Percentiles rank a stretch among this genome's conserved stretches.
phyloP scores from a whole-genome alignment of 2,797 vertebrate genomes.

The Pristis pectinata region DNA sequence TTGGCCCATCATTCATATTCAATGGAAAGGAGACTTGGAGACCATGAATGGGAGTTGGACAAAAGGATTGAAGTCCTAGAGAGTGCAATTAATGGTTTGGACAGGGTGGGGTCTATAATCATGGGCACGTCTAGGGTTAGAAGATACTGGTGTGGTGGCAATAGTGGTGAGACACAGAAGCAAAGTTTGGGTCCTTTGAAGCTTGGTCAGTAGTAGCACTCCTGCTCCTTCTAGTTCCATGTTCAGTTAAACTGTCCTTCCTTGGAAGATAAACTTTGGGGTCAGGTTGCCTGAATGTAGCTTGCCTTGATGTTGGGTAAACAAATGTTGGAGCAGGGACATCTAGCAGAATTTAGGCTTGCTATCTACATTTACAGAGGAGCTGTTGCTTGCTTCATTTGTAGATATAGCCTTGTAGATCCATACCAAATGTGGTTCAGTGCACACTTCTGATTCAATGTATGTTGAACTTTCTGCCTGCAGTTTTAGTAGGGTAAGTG shows the following conservation, averaged over 20 bases:
- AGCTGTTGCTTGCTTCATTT: not conserved
- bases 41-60: not conserved
- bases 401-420: not conserved
- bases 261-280: not conserved
- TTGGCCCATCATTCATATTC: too few relatives aligned
- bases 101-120: not conserved
- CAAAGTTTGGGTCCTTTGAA: not conserved
- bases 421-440: not conserved
- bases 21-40: too few relatives aligned
- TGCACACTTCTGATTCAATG: not conserved
- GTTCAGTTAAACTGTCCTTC: not conserved
- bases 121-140: not conserved
- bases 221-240: not conserved
- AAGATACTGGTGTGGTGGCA: not conserved
- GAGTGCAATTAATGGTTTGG: not conserved
- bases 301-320: not conserved
- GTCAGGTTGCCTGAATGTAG: not conserved
- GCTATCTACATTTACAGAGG: not conserved
- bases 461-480: not conserved
- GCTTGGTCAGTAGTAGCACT: too few relatives aligned
- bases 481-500: not conserved
- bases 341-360: not conserved
- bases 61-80: not conserved
- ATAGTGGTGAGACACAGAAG: not conserved
- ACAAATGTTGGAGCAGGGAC: not conserved